Conservation (phyloP, 2,888 invertebrate genomes). For the Xestia rhomboidea region DNA sequence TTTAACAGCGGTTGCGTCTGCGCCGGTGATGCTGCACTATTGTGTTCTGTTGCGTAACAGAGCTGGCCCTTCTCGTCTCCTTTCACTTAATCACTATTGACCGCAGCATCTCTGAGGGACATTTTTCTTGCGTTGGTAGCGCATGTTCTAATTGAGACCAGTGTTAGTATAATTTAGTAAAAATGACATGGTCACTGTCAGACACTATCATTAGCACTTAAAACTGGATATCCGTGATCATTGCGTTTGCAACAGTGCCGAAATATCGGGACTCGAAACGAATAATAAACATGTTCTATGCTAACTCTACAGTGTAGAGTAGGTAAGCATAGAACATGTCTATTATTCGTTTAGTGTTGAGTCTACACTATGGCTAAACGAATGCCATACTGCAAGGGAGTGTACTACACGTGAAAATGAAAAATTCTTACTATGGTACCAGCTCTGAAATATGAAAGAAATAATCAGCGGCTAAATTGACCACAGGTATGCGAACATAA, state of each 20-base stretch:
- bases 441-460: too few species aligned
- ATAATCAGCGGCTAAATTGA: too few species aligned
- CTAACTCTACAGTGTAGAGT: too few species aligned
- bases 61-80: conserved; percentile 52
- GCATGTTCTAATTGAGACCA: neutral
- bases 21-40: conserved; percentile 24
- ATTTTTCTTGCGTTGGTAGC: conserved; percentile 2
- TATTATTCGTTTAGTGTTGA: too few species aligned
- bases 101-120: conserved; percentile 2
- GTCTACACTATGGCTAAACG: too few species aligned
- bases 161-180: neutral
- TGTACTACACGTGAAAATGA: too few species aligned
- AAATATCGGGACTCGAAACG: neutral
- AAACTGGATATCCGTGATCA: neutral
- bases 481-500: too few species aligned
- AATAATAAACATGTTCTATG: neutral
- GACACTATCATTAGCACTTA: neutral
- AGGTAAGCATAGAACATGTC: too few species aligned
- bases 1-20: conserved; percentile 29
- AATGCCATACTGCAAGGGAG: too few species aligned
- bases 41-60: conserved; percentile 47
- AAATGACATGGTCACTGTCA: neutral
- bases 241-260: neutral
- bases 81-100: conserved; percentile 50
- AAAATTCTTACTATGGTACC: too few species aligned